Evolutionary conservation across 30 jellyfish, hydroid and myxozoan species (phyloP).

Genomic region (Aurelia sp.): DNA sequence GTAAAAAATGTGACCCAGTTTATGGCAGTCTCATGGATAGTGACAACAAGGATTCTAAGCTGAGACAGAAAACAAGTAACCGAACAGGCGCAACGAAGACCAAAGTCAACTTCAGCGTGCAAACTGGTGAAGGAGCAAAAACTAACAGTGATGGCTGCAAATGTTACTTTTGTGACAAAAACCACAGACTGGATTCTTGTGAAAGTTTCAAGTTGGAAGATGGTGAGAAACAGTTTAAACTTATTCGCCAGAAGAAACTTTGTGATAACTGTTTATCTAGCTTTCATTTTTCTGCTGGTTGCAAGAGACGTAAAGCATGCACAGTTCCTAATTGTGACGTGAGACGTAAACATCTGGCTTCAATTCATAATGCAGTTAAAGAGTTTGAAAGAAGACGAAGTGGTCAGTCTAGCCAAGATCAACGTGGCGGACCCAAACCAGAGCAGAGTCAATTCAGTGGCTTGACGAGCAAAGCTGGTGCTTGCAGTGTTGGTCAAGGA

Average conservation of each 20-base stretch:
- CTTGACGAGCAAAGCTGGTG: slow-evolving; percentile 3
- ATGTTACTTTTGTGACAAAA: slow-evolving; percentile 28
- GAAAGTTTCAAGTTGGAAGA: slow-evolving; percentile 12
- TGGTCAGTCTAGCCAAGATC: neutral
- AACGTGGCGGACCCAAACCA: neutral
- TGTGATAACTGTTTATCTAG: slow-evolving; percentile 49
- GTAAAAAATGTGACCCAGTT: slow-evolving; percentile 54
- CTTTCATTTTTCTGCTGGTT: slow-evolving; percentile 50
- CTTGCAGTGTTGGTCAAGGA: slow-evolving; percentile 19
- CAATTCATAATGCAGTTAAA: slow-evolving; percentile 33
- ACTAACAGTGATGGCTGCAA: neutral
- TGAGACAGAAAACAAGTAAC: too few relatives aligned
- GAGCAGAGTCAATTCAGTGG: slow-evolving; percentile 42
- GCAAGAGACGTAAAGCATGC: slow-evolving; percentile 45
- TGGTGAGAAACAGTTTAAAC: slow-evolving; percentile 29
- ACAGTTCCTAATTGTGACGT: slow-evolving; percentile 36
- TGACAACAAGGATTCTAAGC: neutral
- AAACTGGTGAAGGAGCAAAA: too few relatives aligned
- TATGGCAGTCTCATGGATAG: slow-evolving; percentile 34
- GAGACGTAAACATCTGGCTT: slow-evolving; percentile 31
- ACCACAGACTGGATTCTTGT: slow-evolving; percentile 26
- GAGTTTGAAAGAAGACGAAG: slow-evolving; percentile 27
- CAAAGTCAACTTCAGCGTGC: too few relatives aligned
- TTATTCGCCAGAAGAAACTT: slow-evolving; percentile 27
- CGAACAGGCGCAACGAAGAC: too few relatives aligned